These are phyloP conservation scores for Eidolon dupreanum DNA, from an alignment of 2,797 vertebrate genomes.

Conservation along the genomic window DNA sequence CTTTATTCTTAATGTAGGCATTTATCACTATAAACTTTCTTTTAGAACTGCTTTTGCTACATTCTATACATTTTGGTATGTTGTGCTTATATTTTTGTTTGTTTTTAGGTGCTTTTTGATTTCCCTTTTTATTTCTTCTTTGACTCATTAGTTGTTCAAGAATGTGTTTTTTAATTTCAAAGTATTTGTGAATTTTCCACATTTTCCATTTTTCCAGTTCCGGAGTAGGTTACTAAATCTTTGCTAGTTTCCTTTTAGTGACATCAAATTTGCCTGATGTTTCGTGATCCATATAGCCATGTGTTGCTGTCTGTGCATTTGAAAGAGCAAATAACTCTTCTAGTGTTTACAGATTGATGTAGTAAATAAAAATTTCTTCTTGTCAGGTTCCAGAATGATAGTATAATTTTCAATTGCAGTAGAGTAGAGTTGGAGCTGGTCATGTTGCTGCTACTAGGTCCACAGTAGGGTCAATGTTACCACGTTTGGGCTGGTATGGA, in stretches of 20 bases:
- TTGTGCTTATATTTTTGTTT: not conserved
- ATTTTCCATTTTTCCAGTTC: not conserved
- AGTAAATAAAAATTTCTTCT: not conserved
- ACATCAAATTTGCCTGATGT: not conserved
- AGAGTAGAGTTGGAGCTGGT: not conserved
- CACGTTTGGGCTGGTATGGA: accelerated
- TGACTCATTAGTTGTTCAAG: not conserved
- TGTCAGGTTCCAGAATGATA: not conserved
- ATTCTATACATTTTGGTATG: not conserved
- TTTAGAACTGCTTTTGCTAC: not conserved
- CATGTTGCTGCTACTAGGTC: not conserved
- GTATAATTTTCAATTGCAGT: not conserved
- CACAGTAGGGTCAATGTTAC: no score
- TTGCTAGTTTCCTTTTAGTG: not conserved
- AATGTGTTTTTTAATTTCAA: not conserved
- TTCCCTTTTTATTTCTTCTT: not conserved
- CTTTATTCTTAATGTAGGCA: not conserved
- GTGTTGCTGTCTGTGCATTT: not conserved
- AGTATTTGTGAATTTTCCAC: not conserved
- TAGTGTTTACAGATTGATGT: not conserved
- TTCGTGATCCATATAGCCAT: not conserved
- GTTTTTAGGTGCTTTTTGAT: not conserved
- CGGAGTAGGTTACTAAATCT: not conserved
- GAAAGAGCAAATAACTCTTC: not conserved
- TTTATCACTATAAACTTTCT: not conserved